These are phyloP conservation scores for Bombyx huttoni DNA, from an alignment of 2,888 invertebrate genomes.

Conservation along the genomic window DNA sequence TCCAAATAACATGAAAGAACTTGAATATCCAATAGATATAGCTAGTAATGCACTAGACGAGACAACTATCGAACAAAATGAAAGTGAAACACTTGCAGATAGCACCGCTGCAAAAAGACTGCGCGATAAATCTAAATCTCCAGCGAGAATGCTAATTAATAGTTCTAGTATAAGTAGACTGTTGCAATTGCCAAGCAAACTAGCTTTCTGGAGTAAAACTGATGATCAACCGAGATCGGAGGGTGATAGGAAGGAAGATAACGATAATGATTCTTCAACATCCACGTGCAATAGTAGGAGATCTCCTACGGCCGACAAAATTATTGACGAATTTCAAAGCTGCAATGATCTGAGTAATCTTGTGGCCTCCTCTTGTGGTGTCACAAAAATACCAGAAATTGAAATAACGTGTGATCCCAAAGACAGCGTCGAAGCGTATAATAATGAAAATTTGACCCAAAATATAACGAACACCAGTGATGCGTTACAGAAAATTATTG, in stretches of 20 bases:
- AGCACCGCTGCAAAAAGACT: slow-evolving; percentile 37
- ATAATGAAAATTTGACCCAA: slow-evolving; percentile 28
- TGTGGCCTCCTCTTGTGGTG: slow-evolving; percentile 8
- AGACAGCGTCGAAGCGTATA: slow-evolving; percentile 11
- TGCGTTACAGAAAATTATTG: slow-evolving; percentile 51
- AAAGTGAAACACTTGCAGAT: slow-evolving; percentile 45
- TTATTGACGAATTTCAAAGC: slow-evolving; percentile 38
- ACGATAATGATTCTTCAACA: slow-evolving; percentile 26
- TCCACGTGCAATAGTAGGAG: slow-evolving; percentile 39
- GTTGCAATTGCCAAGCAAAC: slow-evolving; percentile 68
- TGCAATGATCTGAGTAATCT: slow-evolving; percentile 26
- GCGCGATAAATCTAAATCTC: slow-evolving; percentile 51
- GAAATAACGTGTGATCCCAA: slow-evolving; percentile 8
- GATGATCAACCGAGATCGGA: slow-evolving; percentile 45
- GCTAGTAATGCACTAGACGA: slow-evolving; percentile 5
- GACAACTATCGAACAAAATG: slow-evolving; percentile 3
- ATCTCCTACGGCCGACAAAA: slow-evolving; percentile 36
- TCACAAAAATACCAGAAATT: slow-evolving; percentile 9
- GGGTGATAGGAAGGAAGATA: slow-evolving; percentile 11
- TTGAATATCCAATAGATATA: slow-evolving; percentile 1
- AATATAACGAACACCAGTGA: slow-evolving; percentile 54
- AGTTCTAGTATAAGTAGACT: slow-evolving; percentile 52
- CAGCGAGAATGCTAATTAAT: slow-evolving; percentile 29
- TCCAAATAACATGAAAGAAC: no score
- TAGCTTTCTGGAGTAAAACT: slow-evolving; percentile 69